Base-by-base conservation (phyloP, 2,888 invertebrate species). In the Acronicta alni region DNA sequence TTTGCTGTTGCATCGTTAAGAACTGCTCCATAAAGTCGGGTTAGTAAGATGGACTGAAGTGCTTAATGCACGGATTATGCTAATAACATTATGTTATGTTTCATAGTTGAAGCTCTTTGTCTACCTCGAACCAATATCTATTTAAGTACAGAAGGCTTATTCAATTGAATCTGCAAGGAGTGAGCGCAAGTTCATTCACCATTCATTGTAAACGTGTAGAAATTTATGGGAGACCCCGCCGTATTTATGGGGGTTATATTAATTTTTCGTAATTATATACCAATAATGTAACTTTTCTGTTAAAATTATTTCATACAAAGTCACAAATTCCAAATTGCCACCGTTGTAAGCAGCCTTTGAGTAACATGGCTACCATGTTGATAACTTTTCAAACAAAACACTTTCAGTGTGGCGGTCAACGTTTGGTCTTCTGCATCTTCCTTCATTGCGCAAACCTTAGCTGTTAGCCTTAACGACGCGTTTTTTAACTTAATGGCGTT, bases 41-140 rank as follows among this genome's bases (percentile, higher is more conserved):
- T 48, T 26, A 42, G 51, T 48, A 26, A 67, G 62, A 55, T 30
- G 52, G 54, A 57, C 63, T 48, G 54, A 43, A 72, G 51, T 46
- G 45, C 46, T 57, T 72, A 48, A 51, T 48, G 68, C 54, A 17
- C 47, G 55, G 68, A 71, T 58, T 72, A 72, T 73, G 72, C 9
- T 73, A 73, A 73, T 73, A 16, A 60, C 44, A 46, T 47, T 72
- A 74, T 64, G 63, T 68, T 63, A 73, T 60, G 59, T 64, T 64
- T 54, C 60, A 61, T 58, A 72, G 69, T 68, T 51, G 39, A 37
- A 53, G 53, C 46, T 72, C 63, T 67, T 53, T 54, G 55, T 67
- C 43, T 55, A 26, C 17, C 35, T 32, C n/a, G 16, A 1, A 14
- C n/a, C 51, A 49, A 37, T 9, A 3, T 7, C 16, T 6, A 45